Evolutionary conservation across 2,797 vertebrate species (phyloP).

Genomic region (Ambastaia sidthimunki): DNA sequence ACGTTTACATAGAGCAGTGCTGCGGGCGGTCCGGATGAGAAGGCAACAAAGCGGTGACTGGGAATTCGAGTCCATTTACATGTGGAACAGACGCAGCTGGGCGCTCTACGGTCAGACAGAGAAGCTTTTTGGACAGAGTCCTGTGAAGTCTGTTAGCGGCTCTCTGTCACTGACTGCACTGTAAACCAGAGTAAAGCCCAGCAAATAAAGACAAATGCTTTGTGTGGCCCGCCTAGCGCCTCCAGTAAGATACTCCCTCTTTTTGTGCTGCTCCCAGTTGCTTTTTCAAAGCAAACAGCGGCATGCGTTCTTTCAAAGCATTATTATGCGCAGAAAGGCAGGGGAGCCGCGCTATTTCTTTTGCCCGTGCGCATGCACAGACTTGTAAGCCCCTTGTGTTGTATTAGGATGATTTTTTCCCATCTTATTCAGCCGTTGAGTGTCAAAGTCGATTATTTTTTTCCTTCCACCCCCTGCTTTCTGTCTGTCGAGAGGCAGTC

Average conservation of each 20-base stretch:
- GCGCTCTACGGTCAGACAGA: slow-evolving; percentile 28
- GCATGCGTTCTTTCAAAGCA: slow-evolving; percentile 62
- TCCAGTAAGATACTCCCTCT: slow-evolving; percentile 45
- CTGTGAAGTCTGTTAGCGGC: slow-evolving; percentile 44
- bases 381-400: slow-evolving; percentile 54
- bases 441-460: slow-evolving; percentile 31
- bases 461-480: slow-evolving; percentile 20
- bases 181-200: slow-evolving; percentile 42
- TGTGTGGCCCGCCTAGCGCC: slow-evolving; percentile 56
- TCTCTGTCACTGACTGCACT: slow-evolving; percentile 25
- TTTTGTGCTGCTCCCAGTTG: slow-evolving; percentile 60
- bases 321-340: slow-evolving; percentile 63
- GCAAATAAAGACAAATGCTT: slow-evolving; percentile 69
- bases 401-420: slow-evolving; percentile 53
- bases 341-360: slow-evolving; percentile 50
- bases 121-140: slow-evolving; percentile 40
- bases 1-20: slow-evolving; percentile 29
- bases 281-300: slow-evolving; percentile 67
- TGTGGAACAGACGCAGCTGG: slow-evolving; percentile 47
- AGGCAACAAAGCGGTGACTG: slow-evolving; percentile 39
- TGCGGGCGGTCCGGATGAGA: slow-evolving; percentile 29
- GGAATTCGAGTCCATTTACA: slow-evolving; percentile 49
- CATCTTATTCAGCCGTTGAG: slow-evolving; percentile 14
- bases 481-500: slow-evolving; percentile 38
- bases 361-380: slow-evolving; percentile 31